Percentiles rank a stretch among this genome's conserved stretches.
Conservation (phyloP, 2,113 vertebrate species). For the Numenius arquata region DNA sequence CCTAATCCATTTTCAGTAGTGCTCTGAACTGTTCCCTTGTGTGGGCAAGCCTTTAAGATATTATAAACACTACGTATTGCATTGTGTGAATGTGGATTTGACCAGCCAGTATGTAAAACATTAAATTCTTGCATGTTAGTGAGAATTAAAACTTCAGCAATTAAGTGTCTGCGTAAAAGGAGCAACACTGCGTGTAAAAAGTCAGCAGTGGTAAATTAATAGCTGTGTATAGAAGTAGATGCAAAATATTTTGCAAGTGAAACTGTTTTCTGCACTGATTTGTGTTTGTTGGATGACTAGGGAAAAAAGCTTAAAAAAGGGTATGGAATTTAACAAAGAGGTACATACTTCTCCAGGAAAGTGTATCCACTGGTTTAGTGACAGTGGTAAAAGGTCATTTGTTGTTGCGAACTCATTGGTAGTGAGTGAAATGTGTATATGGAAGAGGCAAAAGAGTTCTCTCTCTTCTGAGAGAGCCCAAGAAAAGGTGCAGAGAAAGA, state of each 20-base stretch:
- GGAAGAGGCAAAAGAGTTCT: neutral
- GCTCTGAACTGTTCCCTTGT: neutral
- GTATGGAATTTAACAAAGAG: neutral
- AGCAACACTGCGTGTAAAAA: neutral
- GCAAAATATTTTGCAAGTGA: neutral
- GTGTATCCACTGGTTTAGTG: neutral
- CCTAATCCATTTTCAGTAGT: neutral
- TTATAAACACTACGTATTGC: neutral
- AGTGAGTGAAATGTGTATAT: neutral
- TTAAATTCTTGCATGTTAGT: neutral
- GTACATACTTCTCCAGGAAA: fast-evolving
- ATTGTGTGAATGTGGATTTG: neutral
- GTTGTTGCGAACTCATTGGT: neutral
- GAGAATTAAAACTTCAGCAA: neutral
- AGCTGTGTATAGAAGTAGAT: neutral
- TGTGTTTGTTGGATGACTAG: neutral
- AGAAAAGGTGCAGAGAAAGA: neutral
- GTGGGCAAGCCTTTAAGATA: neutral
- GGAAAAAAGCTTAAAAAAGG: neutral
- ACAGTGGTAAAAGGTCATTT: neutral
- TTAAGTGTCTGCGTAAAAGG: neutral
- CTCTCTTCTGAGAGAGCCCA: neutral
- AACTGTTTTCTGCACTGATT: neutral
- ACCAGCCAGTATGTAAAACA: neutral
- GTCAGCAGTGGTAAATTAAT: fast-evolving